Evolutionary conservation across 2,888 invertebrate species (phyloP), one percentile per base, ranked within the genome.

Genomic region (Calliphora vomitoria): DNA sequence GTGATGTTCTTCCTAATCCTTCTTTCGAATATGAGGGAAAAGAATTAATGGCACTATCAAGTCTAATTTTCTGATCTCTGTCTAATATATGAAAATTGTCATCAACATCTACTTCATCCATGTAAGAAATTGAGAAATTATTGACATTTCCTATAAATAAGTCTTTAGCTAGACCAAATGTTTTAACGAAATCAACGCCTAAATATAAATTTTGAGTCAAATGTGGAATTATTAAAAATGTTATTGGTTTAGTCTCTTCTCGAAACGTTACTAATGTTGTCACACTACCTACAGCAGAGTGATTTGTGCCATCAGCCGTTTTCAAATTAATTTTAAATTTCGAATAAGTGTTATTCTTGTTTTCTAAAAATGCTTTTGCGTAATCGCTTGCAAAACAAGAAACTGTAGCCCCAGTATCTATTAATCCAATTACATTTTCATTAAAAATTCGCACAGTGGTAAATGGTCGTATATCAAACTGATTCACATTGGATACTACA

Each of bases 371-470:
- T 4, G 11, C 4, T 44, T 15, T 13, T 25, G 60, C 74, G 8
- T 60, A 60, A 13, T 60, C 47, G 8, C 44, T 6, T n/a, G 74
- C 20, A 74, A 74, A 74, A 25, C 60, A 60, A 6, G 80, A 80
- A 0, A 80, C 62, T 10, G 69, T 71, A 5, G 80, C 80, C 6
- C 80, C 80, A 13, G 80, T 80, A 50, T 69, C 71, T 25, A 80
- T 80, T 38, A 80, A 3, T 3, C 71, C 80, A 10, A 80, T 31
- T 8, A 80, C 44, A 8, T 47, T 13, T 41, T 78, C 68, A 66
- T 41, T 18, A 58, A 78, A 66, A 41, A 68, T 53, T 44, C 11
- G 25, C 11, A 55, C 66, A 4, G 78, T 20, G 4, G 68, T 15
- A 68, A 68, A 78, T 11, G 66, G 64, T 68, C 66, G 10, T 15